Evolutionary conservation across 2,797 vertebrate species (phyloP).

Genomic region (Moxostoma hubbsi): DNA sequence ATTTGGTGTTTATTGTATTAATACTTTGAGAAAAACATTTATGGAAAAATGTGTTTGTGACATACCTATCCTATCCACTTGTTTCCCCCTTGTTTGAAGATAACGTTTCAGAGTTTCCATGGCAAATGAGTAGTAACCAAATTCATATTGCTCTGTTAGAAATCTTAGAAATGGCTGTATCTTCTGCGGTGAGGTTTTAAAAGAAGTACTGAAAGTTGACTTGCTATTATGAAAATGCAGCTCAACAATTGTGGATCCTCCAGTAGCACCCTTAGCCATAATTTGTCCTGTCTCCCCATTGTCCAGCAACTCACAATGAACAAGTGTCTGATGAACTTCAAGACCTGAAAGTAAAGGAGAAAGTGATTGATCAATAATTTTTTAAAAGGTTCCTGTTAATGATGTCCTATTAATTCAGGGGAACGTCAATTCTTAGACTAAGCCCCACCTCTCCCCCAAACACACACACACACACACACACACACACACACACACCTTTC

Average conservation of each 20-base stretch:
- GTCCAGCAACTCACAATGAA: slow-evolving; percentile 13
- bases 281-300: background rate
- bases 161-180: background rate
- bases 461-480: too few relatives aligned
- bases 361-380: background rate
- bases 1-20: too few relatives aligned
- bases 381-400: too few relatives aligned
- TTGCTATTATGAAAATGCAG: background rate
- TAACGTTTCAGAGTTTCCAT: background rate
- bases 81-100: background rate
- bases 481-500: too few relatives aligned
- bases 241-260: background rate
- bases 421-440: too few relatives aligned
- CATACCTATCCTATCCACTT: background rate
- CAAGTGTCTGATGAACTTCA: background rate
- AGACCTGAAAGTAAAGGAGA: background rate
- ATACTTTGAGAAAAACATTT: background rate
- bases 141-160: background rate
- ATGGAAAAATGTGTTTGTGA: too few relatives aligned
- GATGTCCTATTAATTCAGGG: too few relatives aligned
- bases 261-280: background rate
- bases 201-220: background rate
- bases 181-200: background rate
- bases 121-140: background rate
- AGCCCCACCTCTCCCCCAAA: too few relatives aligned